Evolutionary conservation across 1,140 invertebrate genomes (phyloP), one percentile per base, ranked within the genome.

Genomic region (Drosophila cardini): DNA sequence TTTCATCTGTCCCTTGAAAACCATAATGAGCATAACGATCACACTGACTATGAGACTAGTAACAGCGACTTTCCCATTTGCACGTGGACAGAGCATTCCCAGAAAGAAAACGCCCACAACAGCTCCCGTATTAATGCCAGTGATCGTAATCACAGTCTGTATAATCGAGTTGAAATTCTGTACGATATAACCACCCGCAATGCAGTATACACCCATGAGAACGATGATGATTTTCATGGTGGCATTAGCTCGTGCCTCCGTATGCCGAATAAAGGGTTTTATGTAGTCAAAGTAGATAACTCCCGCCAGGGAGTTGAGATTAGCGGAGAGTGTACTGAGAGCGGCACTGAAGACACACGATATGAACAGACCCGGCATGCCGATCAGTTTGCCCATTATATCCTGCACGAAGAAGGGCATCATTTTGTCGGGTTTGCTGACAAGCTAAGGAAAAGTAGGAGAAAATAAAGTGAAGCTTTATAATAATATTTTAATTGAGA

Each of bases 201-300:
- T 94, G 79, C 95, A 95, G 55, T 95, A 92, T 2, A 85, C 78
- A 13, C 93, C 93, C 72, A 94, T 94, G 1, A 93, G 64, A 2
- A 95, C 91, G 8, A 95, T 94, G 4, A 93, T 93, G 0, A 93
- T 63, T 87, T 95, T 95, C 94, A 95, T 95, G 32, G 94, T 83
- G 15, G 93, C 92, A 76, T 94, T 95, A 1, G 94, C 94, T 13
- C 92, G 92, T 0, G 91, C 90, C 65, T 95, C 94, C 1, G 94
- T 93, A 92, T 90, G 92, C 75, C 69, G 93, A 92, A 77, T 94
- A 58, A 67, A 92, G 69, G 58, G 95, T 70, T 94, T 95, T 1
- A 96, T 94, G 79, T 96, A 94, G 90, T 96, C 96, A 84, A 96
- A 95, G 90, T 95, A 95, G 63, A 96, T 95, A 0, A 96, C 95